Conservation (phyloP, 2,113 vertebrate species). For the Tylochromis polylepis region DNA sequence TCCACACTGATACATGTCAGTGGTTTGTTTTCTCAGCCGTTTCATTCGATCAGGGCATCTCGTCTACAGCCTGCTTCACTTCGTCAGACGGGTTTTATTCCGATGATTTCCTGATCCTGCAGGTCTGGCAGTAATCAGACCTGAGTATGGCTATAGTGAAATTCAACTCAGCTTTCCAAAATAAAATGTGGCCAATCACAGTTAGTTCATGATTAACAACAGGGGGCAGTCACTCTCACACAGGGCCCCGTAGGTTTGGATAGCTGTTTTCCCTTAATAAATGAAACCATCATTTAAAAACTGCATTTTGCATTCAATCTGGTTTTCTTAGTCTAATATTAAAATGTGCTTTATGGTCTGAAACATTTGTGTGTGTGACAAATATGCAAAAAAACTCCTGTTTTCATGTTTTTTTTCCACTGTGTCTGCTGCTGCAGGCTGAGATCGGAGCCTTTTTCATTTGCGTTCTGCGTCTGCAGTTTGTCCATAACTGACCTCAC, state of each 20-base stretch:
- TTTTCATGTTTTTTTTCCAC: neutral
- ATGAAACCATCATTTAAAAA: no score
- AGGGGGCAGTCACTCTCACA: neutral
- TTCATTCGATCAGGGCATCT: neutral
- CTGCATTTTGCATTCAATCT: neutral
- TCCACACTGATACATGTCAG: neutral
- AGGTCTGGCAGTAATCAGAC: rapidly evolving
- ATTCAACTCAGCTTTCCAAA: neutral
- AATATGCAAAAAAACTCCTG: neutral
- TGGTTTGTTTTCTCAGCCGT: neutral
- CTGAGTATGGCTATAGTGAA: neutral
- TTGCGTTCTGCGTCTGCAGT: neutral
- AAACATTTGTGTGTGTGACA: neutral
- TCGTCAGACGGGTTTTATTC: neutral
- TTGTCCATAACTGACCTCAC: neutral
- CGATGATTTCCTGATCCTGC: neutral
- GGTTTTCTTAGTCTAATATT: neutral
- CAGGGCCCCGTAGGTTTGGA: neutral
- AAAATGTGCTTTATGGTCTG: neutral
- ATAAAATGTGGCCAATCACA: neutral
- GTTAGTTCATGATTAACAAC: neutral
- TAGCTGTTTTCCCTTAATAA: neutral
- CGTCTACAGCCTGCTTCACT: neutral
- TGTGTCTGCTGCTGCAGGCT: neutral
- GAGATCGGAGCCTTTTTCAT: neutral